Base-by-base conservation (phyloP, 2,113 vertebrate genomes). In the Pterocles gutturalis region DNA sequence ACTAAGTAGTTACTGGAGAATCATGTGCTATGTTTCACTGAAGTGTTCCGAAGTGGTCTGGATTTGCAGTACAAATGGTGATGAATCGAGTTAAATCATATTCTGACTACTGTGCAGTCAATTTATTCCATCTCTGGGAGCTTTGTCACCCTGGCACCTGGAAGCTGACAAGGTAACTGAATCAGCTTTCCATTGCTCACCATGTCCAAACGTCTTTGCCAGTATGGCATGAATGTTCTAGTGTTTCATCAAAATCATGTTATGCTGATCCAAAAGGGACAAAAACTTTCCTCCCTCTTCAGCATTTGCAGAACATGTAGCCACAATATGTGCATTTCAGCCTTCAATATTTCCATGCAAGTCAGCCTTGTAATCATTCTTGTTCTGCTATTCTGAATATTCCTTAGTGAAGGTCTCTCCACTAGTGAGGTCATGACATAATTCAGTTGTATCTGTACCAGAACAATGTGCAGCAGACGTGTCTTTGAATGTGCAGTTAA, bases 401-500 rank as follows among this genome's bases (percentile, higher is more conserved):
- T 78, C 45, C 25, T 49, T 83, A 84, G 49, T 95, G 69, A 84
- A 69, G 84, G 46, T 91, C 57, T 93, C n/a, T 87, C 16, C 80
- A 13, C 25, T 76, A 41, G 65, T 11, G 36, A 89, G 45, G 55
- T 81, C 77, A 81, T 81, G 77, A 83, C n/a, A 33, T 93, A 78
- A 89, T 92, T 93, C 67, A 26, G 38, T 64, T 90, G 43, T 87
- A 62, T 66, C 77, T 79, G 28, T 76, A 92, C 43, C 34, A 82
- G 76, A 87, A 60, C 83, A 87, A 25, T 22, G 25, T 72, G 49
- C 34, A 70, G 38, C 46, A 75, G 55, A 65, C 18, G 0, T 55
- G 76, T 33, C 60, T 94, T 90, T 92, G 80, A 83, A 90, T 14
- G 25, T 76, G 83, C 83, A 87, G 87, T 97, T 92, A 92, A 92